Evolutionary conservation across 2,888 invertebrate species (phyloP), one percentile per base, ranked within the genome.

Genomic region (Scaptomyza parva): DNA sequence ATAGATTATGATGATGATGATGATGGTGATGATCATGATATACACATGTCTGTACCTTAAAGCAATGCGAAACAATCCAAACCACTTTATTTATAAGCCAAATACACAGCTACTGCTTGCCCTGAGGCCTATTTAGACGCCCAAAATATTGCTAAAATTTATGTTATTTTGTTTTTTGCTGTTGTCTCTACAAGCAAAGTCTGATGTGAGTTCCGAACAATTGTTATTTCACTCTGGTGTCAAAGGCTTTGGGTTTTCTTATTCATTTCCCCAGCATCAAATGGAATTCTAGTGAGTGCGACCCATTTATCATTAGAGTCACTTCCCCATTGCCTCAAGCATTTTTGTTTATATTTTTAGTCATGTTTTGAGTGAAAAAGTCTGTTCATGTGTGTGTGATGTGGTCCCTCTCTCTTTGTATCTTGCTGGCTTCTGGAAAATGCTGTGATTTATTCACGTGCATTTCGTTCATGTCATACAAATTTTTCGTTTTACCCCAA

Each of bases 371-470:
- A 12, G 30, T 45, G 30, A 11, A 11, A 17, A 3, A 5, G 40
- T 40, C 12, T 12, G 40, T 18, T 11, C 8, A 11, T 39, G 14
- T n/a, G 6, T 33, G n/a, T 33, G 33, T 30, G n/a, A n/a, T n/a
- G n/a, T n/a, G n/a, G n/a, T n/a, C n/a, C n/a, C 2, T n/a, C 12
- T n/a, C 1, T 12, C 5, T 33, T 1, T 24, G 24, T 35, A 9
- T 44, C 18, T n/a, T 22, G 35, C 7, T 18, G 20, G 28, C 24
- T 41, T 24, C 14, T 18, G 9, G 18, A 26, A 14, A 20, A 12
- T 35, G 20, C 24, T 60, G n/a, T 65, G 65, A 70, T 65, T 71
- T 71, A 70, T 59, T 47, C 17, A 33, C 55, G 28, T 30, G 48
- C 26, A 28, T 51, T 54, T 45, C 4, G 8, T 33, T 3, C 52